A percentile compares a stretch with the other conserved stretches of the same genome.
phyloP scores from a whole-genome alignment of 37 sponge, comb jelly and placozoan genomes.

The Agelas oroides region DNA sequence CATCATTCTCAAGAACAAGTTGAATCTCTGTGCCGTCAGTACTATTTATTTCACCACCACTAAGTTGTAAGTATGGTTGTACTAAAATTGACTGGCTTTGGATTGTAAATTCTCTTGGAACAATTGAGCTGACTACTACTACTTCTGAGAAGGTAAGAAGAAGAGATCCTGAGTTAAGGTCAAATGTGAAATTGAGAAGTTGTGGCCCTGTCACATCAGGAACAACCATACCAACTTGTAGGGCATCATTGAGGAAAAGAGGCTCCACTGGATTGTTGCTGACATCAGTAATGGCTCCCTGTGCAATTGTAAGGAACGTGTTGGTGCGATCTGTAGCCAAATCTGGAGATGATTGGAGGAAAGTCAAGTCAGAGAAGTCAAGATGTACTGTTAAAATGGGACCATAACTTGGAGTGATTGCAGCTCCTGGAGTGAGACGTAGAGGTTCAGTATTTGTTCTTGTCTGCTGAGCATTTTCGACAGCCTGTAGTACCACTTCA shows the following conservation, averaged over 20 bases:
- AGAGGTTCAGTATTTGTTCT: background rate
- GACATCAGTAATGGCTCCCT: constrained; percentile 63
- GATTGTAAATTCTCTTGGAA: constrained; percentile 51
- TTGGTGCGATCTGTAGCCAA: constrained; percentile 59
- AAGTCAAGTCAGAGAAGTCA: constrained; percentile 45
- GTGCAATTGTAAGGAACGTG: constrained; percentile 72
- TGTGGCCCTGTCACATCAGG: constrained; percentile 64
- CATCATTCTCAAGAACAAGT: constrained; percentile 49
- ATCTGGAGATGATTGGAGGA: constrained; percentile 38
- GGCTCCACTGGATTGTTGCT: constrained; percentile 34
- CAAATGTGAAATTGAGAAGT: constrained; percentile 75
- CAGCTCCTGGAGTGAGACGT: constrained; percentile 19
- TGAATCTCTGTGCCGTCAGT: constrained; percentile 58
- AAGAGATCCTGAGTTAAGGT: constrained; percentile 81
- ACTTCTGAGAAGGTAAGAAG: constrained; percentile 85
- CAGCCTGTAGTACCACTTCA: constrained; percentile 54
- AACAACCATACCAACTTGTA: constrained; percentile 60
- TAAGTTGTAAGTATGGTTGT: constrained; percentile 3
- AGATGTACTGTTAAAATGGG: constrained; percentile 56
- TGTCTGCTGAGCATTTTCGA: constrained; percentile 33
- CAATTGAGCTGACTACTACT: constrained; percentile 34
- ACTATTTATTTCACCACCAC: constrained; percentile 52
- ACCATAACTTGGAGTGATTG: constrained; percentile 48
- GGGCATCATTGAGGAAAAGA: constrained; percentile 53
- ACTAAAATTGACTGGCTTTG: constrained; percentile 22